Percentiles rank a stretch among this genome's conserved stretches.
Evolutionary conservation across 2,797 vertebrate genomes (phyloP).

Genomic region (Macropodus opercularis): DNA sequence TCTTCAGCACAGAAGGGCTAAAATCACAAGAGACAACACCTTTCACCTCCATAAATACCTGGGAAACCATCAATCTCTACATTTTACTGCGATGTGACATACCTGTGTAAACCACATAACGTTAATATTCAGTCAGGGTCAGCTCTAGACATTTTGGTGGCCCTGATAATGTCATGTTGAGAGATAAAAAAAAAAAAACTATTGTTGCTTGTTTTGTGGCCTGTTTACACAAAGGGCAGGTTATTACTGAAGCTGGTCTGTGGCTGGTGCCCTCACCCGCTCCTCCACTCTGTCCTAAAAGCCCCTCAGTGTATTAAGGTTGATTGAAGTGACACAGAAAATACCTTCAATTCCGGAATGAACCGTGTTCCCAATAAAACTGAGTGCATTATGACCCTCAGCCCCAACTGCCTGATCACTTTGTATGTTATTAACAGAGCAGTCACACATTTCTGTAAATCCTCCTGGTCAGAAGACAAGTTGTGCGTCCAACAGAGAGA

Average conservation of each 20-base stretch:
- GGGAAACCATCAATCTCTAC: not conserved
- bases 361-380: constrained; percentile 48
- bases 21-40: not conserved
- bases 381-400: constrained; percentile 59
- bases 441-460: constrained; percentile 23
- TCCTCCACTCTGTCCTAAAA: constrained; percentile 38
- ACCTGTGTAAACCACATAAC: not conserved
- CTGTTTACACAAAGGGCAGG: constrained; percentile 7
- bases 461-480: not conserved
- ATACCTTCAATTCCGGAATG: constrained; percentile 58
- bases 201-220: not conserved
- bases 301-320: constrained; percentile 66
- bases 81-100: not conserved
- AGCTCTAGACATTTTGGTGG: too few species aligned
- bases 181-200: not conserved
- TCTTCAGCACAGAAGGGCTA: not conserved
- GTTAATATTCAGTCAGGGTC: not conserved
- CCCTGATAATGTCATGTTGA: too few species aligned
- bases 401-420: constrained; percentile 13
- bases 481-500: not conserved
- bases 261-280: not conserved
- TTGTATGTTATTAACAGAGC: constrained; percentile 34
- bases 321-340: constrained; percentile 65
- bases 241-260: constrained; percentile 1
- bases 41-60: not conserved